phyloP scores from a whole-genome alignment of 1,140 invertebrate genomes.

The Rhysida immarginata region DNA sequence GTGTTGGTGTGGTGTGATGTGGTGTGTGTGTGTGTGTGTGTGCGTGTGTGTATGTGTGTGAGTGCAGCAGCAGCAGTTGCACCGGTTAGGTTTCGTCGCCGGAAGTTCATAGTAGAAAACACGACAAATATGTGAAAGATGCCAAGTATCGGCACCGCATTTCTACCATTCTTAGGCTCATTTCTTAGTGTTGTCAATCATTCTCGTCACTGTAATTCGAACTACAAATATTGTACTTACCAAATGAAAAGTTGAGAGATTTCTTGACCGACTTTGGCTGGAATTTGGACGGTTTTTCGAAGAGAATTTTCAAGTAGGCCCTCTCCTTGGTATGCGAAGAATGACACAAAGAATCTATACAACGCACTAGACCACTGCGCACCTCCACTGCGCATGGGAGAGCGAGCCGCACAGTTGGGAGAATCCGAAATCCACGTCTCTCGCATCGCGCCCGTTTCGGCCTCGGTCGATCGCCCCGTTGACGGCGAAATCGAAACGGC shows the following conservation, averaged over 20 bases:
- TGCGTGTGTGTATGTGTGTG: no score
- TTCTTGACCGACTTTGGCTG: conserved; percentile 7
- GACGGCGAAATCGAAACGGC: background rate
- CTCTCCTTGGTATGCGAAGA: conserved; percentile 82
- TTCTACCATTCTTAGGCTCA: conserved; percentile 47
- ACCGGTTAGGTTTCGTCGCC: no score
- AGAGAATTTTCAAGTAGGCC: conserved; percentile 56
- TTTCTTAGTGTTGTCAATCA: conserved; percentile 25
- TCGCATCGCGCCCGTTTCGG: no score
- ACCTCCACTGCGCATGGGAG: conserved; percentile 55
- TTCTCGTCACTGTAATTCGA: conserved; percentile 9
- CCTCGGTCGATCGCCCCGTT: background rate
- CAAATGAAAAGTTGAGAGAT: conserved; percentile 30
- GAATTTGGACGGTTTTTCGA: conserved; percentile 45
- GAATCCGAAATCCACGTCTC: background rate
- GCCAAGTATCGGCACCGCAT: conserved; percentile 54
- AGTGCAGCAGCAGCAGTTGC: no score
- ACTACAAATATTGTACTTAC: conserved; percentile 36
- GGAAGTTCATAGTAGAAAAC: conserved; percentile 42
- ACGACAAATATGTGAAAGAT: conserved; percentile 64
- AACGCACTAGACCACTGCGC: conserved; percentile 70
- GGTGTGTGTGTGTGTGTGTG: no score
- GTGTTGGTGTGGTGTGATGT: no score
- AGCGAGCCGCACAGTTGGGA: background rate
- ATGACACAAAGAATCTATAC: conserved; percentile 88